These are phyloP conservation scores for Premnoplex brunnescens DNA, from an alignment of 2,797 vertebrate species.

Conservation along the genomic window DNA sequence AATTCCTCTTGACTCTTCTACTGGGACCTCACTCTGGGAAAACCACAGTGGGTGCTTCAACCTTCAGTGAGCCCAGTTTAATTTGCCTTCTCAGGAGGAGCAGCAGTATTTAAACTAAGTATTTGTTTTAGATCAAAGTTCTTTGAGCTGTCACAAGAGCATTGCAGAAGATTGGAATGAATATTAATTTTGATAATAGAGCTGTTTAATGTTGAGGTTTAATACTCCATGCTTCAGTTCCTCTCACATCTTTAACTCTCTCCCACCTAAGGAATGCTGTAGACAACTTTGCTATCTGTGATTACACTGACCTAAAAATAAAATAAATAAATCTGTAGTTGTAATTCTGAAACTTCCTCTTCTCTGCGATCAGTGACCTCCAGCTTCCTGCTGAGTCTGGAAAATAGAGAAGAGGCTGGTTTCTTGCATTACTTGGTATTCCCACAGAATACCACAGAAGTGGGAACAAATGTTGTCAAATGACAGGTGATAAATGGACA, in stretches of 20 bases:
- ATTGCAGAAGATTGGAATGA: neutral
- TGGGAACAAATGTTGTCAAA: neutral
- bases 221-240: neutral
- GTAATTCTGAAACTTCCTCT: neutral
- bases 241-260: neutral
- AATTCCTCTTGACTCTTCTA: neutral
- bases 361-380: neutral
- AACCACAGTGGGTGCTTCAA: neutral
- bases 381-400: neutral
- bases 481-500: neutral
- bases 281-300: neutral
- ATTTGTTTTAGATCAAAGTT: neutral
- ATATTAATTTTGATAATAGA: neutral
- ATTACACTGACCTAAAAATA: neutral
- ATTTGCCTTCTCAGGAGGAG: neutral
- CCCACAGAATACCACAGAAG: neutral
- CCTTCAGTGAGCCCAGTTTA: neutral
- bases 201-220: neutral
- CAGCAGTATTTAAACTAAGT: neutral
- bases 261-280: neutral
- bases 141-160: neutral
- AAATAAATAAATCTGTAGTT: neutral
- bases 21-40: neutral
- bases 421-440: neutral
- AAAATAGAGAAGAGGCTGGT: neutral